phyloP scores from a whole-genome alignment of 2,888 invertebrate species.

The Sinotaia quadrata region DNA sequence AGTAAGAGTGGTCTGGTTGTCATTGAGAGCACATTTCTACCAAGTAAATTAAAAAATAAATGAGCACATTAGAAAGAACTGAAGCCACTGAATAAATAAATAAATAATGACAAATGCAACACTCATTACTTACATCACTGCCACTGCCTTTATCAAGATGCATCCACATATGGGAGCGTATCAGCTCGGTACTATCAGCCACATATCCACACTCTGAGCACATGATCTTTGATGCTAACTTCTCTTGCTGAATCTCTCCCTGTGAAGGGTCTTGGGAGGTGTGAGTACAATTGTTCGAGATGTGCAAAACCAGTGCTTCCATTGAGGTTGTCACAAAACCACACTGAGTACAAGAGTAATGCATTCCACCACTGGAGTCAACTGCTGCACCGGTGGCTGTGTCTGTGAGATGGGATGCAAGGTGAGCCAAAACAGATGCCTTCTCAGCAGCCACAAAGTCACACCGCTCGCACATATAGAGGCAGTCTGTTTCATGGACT shows the following conservation, averaged over 20 bases:
- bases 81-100: no score
- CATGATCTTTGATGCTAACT: slow-evolving; percentile 48
- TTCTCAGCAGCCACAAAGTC: slow-evolving; percentile 56
- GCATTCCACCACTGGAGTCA: not conserved
- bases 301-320: not conserved
- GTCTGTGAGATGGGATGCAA: slow-evolving; percentile 39
- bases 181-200: slow-evolving; percentile 51
- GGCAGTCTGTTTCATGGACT: slow-evolving; percentile 54
- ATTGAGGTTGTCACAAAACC: slow-evolving; percentile 8
- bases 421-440: slow-evolving; percentile 50
- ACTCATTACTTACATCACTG: no score
- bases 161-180: slow-evolving; percentile 63
- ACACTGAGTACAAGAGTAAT: slow-evolving; percentile 17
- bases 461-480: slow-evolving; percentile 65
- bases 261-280: no score
- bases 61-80: no score
- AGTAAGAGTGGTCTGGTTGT: no score
- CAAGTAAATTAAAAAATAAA: no score
- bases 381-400: not conserved
- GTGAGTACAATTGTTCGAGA: no score
- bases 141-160: slow-evolving; percentile 46
- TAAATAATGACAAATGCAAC: no score
- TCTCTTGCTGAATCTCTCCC: no score
- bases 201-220: slow-evolving; percentile 69
- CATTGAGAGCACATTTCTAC: no score